Conservation (phyloP, 2,888 invertebrate species). For the Schizotus pectinicornis region DNA sequence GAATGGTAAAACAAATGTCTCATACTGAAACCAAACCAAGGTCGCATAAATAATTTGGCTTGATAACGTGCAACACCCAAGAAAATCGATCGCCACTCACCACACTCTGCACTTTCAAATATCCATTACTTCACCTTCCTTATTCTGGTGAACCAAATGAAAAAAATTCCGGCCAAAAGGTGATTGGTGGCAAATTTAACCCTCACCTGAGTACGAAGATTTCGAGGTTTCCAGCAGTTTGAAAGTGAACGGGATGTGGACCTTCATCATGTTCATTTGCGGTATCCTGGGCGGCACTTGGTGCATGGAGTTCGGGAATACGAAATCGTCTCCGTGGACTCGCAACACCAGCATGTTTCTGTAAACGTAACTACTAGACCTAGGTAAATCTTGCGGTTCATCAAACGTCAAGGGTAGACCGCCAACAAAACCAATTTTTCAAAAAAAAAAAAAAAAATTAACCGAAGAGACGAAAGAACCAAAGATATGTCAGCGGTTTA, state of each 20-base stretch:
- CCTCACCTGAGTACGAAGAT: constrained; percentile 73
- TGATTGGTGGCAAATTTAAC: constrained; percentile 17
- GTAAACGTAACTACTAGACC: constrained; percentile 43
- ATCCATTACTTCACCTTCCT: no score
- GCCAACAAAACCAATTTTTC: neutral
- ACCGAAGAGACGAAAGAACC: neutral
- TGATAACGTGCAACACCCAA: no score
- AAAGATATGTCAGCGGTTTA: neutral
- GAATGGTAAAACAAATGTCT: no score
- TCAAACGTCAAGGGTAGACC: no score
- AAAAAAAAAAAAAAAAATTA: neutral
- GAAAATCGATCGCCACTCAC: no score
- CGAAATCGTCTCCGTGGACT: constrained; percentile 72
- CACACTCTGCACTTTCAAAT: no score
- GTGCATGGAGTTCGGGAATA: constrained; percentile 60
- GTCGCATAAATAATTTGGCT: no score
- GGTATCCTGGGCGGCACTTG: constrained; percentile 68
- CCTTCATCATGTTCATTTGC: constrained; percentile 82
- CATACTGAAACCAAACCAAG: no score
- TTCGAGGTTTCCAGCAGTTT: constrained; percentile 75
- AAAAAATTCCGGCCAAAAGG: no score
- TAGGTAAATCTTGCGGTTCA: no score
- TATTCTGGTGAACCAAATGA: no score
- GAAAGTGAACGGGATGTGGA: constrained; percentile 83
- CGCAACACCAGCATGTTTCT: constrained; percentile 81